Evolutionary conservation across 1,140 invertebrate species (phyloP), one percentile per base, ranked within the genome.

Genomic region (Pinna nobilis): DNA sequence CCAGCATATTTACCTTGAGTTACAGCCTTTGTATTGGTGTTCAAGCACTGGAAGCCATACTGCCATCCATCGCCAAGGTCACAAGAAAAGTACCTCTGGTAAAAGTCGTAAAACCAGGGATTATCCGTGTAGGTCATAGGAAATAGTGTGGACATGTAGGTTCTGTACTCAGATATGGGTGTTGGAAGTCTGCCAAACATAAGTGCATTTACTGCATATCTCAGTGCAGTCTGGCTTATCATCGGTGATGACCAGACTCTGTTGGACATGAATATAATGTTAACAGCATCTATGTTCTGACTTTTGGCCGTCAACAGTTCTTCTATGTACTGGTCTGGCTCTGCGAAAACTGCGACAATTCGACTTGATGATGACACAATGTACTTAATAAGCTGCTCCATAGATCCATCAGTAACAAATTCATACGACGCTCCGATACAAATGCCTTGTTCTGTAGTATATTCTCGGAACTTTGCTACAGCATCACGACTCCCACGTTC

Each of bases 101-200:
- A 88, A 63, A 79, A 84, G n/a, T 86, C 85, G 32, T 70, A 32
- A 47, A 86, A 81, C 86, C 86, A 88, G 7, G 84, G 86, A 49
- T 88, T 86, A 32, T 60, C 55, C 30, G 30, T 61, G 53, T 35
- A 71, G 0, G 60, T 44, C 11, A 47, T 51, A 6, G 68, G 68
- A 50, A 50, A 61, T 47, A 70, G 69, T 28, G 23, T 33, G 20
- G 39, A 28, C 2, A 76, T 41, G 41, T 76, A 76, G 32, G 66
- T 63, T 35, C 63, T 53, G 35, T 71, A 76, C 15, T 64, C 55
- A 23, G 44, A 2, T 5, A 74, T 61, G 30, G 20, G 9, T 41
- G 51, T 35, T 23, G 51, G 37, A 15, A 53, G 33, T n/a, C 25
- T 55, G 2, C 73, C 73, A 47, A 75, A 70, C 51, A 65, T 70